Conservation (phyloP, 2,113 vertebrate genomes). For the Campylomormyrus tamandua region DNA sequence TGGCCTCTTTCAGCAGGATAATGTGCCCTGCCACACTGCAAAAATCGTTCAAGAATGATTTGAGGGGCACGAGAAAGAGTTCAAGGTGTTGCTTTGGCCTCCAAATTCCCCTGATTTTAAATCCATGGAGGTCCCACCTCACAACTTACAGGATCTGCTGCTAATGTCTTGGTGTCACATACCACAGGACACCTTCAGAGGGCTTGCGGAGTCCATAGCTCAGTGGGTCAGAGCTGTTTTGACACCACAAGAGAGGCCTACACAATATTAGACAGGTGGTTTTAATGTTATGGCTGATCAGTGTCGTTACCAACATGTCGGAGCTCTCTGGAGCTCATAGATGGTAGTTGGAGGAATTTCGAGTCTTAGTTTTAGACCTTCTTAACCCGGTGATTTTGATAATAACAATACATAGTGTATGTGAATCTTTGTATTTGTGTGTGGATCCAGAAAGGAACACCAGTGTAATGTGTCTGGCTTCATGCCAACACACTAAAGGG, state of each 20-base stretch:
- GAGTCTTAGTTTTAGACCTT: not conserved
- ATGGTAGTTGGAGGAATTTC: not conserved
- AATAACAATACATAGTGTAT: not conserved
- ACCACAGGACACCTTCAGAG: not conserved
- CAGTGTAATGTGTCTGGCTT: not conserved
- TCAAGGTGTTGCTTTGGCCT: not conserved
- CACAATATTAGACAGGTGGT: not conserved
- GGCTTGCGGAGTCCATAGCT: not conserved
- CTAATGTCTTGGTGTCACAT: not conserved
- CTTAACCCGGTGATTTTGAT: not conserved
- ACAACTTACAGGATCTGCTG: not conserved
- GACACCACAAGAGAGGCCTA: not conserved
- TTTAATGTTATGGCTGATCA: not conserved
- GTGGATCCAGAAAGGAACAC: not conserved
- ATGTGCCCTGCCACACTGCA: not conserved
- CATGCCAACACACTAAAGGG: not conserved
- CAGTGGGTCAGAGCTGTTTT: not conserved
- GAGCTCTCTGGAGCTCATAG: not conserved
- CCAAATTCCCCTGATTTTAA: not conserved
- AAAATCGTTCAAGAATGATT: not conserved
- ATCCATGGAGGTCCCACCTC: not conserved
- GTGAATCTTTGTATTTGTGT: not conserved
- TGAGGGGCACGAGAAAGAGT: not conserved
- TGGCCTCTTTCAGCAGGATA: not conserved
- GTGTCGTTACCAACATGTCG: not conserved